Base-by-base conservation (phyloP, 2,888 invertebrate species). In the Coelogynopora nodosa region DNA sequence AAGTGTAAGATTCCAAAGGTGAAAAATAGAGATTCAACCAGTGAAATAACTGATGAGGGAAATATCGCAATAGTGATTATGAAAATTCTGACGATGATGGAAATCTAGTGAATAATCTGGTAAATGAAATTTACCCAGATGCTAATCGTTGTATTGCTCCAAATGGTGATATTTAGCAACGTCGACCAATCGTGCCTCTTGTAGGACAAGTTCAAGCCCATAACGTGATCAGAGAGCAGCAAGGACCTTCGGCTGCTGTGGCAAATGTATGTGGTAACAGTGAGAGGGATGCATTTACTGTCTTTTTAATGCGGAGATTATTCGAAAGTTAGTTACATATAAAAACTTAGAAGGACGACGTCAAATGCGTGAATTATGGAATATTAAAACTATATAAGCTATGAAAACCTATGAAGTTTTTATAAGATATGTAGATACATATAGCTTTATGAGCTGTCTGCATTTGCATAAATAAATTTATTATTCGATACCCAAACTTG, bases 1-100 rank as follows among this genome's bases (percentile, higher is more conserved):
- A 74, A 74, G 74, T 74, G 74, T n/a, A 74, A 49, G 49, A 49
- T 49, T 49, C 18, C 5, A 18, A 74, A 74, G 74, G 5, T n/a
- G n/a, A 26, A 74, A n/a, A 74, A 26, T 74, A 26, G 74, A 26
- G 74, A 74, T 74, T 74, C 74, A n/a, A 26, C 74, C 23, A 74
- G 74, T 74, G 74, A 74, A 74, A 74, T 74, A 74, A 74, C 18
- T 13, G 74, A 74, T 74, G 74, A n/a, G n/a, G n/a, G n/a, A n/a
- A n/a, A n/a, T n/a, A 74, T 74, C 23, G 74, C 5, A 74, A 74
- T 74, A 74, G 74, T 74, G 74, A 74, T 74, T 74, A 10, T 74
- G 74, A 74, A 74, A 74, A 74, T 74, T 74, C 74, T 26, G 74
- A 74, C 74, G 23, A 74, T 74, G 74, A 74, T 74, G 74, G 74